Conservation (phyloP, 1,140 invertebrate genomes). For the Panulirus ornatus region DNA sequence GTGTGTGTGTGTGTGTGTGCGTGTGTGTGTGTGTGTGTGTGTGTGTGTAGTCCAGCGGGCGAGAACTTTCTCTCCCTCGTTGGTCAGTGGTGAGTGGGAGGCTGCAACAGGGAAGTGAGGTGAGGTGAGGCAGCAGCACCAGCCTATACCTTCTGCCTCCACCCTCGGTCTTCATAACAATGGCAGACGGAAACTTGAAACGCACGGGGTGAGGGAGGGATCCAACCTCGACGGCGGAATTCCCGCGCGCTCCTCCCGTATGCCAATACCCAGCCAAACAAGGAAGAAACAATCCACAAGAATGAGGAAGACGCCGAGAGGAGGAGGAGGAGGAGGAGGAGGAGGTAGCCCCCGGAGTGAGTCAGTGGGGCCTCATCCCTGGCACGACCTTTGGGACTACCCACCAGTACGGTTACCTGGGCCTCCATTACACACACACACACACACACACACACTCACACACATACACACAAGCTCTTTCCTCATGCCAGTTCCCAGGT, state of each 20-base stretch:
- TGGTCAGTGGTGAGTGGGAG: not conserved
- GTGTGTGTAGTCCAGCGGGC: no score
- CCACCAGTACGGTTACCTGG: not conserved
- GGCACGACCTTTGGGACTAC: conserved; percentile 34
- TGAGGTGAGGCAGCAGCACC: not conserved
- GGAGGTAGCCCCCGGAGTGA: conserved; percentile 21
- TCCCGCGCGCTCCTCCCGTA: conserved; percentile 52
- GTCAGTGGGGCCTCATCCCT: conserved; percentile 44
- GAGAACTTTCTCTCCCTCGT: no score
- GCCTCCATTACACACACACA: no score
- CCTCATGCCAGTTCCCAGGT: conserved; percentile 17
- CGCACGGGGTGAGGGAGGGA: no score
- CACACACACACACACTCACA: no score
- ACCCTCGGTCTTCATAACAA: conserved; percentile 39
- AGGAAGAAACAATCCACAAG: conserved; percentile 59
- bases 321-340: not conserved
- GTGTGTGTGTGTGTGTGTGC: no score
- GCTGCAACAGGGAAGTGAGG: not conserved
- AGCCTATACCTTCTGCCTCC: not conserved
- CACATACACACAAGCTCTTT: conserved; percentile 4
- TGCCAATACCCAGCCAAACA: conserved; percentile 57
- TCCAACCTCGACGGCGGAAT: conserved; percentile 40
- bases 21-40: no score
- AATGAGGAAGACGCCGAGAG: conserved; percentile 55
- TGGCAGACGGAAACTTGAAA: not conserved